phyloP scores from a whole-genome alignment of 2,113 vertebrate genomes.

The Ardeotis arabs region DNA sequence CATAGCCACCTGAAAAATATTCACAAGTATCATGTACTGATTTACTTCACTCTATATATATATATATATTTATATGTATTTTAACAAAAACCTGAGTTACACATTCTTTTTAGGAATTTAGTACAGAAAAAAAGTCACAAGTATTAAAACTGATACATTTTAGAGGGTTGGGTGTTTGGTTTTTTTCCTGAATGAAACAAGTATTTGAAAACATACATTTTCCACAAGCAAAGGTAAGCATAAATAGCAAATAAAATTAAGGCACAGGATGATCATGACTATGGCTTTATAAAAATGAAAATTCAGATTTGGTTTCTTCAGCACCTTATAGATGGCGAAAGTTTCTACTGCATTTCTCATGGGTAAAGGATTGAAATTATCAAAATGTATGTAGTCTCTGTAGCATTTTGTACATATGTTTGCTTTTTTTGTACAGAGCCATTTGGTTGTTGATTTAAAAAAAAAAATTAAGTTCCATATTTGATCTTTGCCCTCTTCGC shows the following conservation, averaged over 20 bases:
- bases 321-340: conserved; percentile 85
- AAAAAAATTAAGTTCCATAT: conserved; percentile 80
- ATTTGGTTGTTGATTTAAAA: conserved; percentile 77
- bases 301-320: conserved; percentile 68
- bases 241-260: conserved; percentile 61
- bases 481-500: conserved; percentile 73
- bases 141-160: conserved; percentile 57
- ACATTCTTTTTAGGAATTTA: conserved; percentile 72
- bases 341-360: conserved; percentile 75
- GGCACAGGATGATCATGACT: conserved; percentile 63
- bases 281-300: conserved; percentile 67
- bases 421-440: conserved; percentile 86
- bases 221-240: conserved; percentile 65
- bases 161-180: not conserved
- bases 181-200: conserved; percentile 49
- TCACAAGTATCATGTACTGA: conserved; percentile 64
- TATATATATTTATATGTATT: conserved; percentile 45
- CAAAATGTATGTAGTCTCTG: conserved; percentile 73
- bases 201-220: conserved; percentile 72
- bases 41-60: conserved; percentile 58
- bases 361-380: conserved; percentile 68
- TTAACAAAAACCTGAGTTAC: conserved; percentile 53
- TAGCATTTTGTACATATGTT: conserved; percentile 86
- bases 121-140: conserved; percentile 51
- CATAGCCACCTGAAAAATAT: conserved; percentile 66